Conservation (phyloP, 1,140 invertebrate species). For the Zaprionus kolodkinae region DNA sequence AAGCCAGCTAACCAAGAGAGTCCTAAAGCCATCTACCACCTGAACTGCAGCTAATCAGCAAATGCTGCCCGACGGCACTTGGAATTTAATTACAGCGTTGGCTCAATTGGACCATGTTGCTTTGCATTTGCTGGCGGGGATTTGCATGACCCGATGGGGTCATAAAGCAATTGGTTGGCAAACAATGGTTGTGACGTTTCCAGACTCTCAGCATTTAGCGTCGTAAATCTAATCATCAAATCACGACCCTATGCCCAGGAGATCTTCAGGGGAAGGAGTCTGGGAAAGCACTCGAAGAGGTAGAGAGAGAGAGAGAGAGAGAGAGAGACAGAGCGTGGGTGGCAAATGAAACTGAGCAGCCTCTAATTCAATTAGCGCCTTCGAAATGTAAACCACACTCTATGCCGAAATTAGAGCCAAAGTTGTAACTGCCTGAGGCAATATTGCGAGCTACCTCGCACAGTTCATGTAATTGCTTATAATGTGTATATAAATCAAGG, state of each 20-base stretch:
- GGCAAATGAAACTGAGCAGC: slow-evolving; percentile 19
- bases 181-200: slow-evolving; percentile 8
- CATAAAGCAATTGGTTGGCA: slow-evolving; percentile 6
- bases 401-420: slow-evolving; percentile 37
- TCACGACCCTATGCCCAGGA: slow-evolving; percentile 36
- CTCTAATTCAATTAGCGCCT: slow-evolving; percentile 74
- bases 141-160: slow-evolving; percentile 33
- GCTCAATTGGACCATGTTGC: slow-evolving; percentile 40
- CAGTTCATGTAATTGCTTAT: slow-evolving; percentile 66
- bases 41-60: slow-evolving; percentile 10
- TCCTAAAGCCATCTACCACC: neutral
- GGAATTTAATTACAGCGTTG: slow-evolving; percentile 70
- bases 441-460: neutral
- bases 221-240: slow-evolving; percentile 63
- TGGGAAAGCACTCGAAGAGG: too few species aligned
- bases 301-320: neutral
- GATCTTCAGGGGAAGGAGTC: neutral
- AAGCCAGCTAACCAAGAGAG: neutral
- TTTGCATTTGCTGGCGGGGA: slow-evolving; percentile 24
- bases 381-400: slow-evolving; percentile 58
- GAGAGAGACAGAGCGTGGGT: neutral
- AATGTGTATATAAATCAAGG: slow-evolving; percentile 72
- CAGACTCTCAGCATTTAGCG: slow-evolving; percentile 24
- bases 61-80: slow-evolving; percentile 44
- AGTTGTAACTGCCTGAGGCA: slow-evolving; percentile 23